Evolutionary conservation across 2,797 vertebrate species (phyloP).

Genomic region (Chaetophractus vellerosus): DNA sequence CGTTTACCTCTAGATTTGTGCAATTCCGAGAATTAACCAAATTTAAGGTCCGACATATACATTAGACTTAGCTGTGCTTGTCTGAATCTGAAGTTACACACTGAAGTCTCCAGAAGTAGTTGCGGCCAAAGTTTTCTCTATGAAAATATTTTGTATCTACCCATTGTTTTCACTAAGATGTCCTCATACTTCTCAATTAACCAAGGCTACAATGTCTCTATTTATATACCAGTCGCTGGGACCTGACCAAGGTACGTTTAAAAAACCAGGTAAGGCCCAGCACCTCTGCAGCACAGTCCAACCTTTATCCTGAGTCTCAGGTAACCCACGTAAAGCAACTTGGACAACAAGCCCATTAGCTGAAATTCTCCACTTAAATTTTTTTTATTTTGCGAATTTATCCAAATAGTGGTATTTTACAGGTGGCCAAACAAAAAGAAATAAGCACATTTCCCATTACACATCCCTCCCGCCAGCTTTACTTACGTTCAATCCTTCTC

Average conservation of each 20-base stretch:
- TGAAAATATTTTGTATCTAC: background rate
- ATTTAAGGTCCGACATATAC: background rate
- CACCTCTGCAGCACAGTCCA: background rate
- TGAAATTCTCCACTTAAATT: slow-evolving; percentile 24
- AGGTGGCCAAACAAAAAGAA: background rate
- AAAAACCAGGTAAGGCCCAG: background rate
- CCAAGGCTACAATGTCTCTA: background rate
- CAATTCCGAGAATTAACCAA: slow-evolving; percentile 22
- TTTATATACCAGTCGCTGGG: background rate
- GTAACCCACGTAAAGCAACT: background rate
- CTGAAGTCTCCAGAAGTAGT: background rate
- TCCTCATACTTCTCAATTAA: background rate
- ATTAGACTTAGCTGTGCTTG: background rate
- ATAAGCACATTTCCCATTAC: background rate
- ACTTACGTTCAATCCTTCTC: slow-evolving; percentile 97
- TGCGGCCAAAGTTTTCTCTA: background rate
- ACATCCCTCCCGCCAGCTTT: background rate
- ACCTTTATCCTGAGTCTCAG: background rate
- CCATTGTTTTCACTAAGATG: background rate
- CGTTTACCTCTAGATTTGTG: background rate
- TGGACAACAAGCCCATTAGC: slow-evolving; percentile 30
- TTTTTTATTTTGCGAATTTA: background rate
- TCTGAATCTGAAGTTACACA: background rate
- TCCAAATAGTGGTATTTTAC: background rate
- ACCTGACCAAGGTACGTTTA: background rate